A percentile compares a stretch with the other conserved stretches of the same genome.
Conservation (phyloP, 2,113 vertebrate species). For the Pterocles gutturalis region DNA sequence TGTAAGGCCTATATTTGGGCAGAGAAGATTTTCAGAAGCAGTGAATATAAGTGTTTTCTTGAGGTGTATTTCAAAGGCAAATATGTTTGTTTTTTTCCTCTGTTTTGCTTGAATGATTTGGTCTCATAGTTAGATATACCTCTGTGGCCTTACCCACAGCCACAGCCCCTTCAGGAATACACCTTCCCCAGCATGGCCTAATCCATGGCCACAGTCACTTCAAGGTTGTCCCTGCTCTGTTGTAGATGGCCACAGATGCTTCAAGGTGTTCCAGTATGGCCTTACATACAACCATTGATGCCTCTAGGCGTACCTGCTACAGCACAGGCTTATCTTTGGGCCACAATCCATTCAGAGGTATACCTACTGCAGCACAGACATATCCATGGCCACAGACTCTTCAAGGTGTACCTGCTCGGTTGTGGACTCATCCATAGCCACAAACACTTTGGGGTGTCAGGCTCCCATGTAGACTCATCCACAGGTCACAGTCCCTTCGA, state of each 20-base stretch:
- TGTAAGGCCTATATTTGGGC: accelerated
- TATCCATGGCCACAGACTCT: accelerated
- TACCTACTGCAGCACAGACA: background rate
- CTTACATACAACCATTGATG: background rate
- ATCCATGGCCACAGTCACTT: background rate
- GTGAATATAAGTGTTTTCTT: background rate
- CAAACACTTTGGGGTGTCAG: background rate
- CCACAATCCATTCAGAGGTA: background rate
- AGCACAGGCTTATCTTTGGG: background rate
- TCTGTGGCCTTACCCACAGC: background rate
- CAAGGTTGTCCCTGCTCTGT: too few species aligned
- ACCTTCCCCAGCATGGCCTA: background rate
- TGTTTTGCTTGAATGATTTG: background rate
- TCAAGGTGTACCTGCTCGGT: background rate
- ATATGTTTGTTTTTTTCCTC: background rate
- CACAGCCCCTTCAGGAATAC: background rate
- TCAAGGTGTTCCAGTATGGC: background rate
- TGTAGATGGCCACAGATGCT: too few species aligned
- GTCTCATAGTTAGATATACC: background rate
- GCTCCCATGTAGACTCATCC: background rate
- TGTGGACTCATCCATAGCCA: background rate
- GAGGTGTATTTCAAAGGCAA: background rate
- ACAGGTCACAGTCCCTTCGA: background rate
- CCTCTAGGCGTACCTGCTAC: background rate
- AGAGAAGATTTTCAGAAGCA: background rate